phyloP scores from a whole-genome alignment of 2,113 vertebrate species.

The Bambusicola thoracicus region DNA sequence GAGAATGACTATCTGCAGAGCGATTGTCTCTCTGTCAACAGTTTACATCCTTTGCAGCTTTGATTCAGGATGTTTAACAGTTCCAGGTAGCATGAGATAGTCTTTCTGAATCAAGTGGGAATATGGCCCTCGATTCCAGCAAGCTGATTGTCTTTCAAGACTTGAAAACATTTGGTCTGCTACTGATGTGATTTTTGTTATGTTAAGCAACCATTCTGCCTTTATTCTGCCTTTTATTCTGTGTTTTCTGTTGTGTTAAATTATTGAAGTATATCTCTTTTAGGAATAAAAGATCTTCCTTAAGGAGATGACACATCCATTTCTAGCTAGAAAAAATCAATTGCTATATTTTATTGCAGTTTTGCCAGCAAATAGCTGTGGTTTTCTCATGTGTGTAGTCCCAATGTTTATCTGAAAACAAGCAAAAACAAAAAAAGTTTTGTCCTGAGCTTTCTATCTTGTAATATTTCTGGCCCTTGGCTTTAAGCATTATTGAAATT shows the following conservation, averaged over 20 bases:
- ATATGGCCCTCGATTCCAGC: neutral
- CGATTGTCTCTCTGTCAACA: neutral
- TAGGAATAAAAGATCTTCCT: neutral
- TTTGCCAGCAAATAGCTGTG: neutral
- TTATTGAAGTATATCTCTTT: neutral
- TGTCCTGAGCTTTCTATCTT: neutral
- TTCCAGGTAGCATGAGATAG: neutral
- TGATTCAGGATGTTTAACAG: neutral
- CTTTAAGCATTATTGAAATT: neutral
- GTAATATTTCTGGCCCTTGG: neutral
- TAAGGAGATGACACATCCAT: neutral
- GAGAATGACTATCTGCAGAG: neutral
- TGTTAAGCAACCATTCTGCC: neutral
- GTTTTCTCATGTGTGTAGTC: neutral
- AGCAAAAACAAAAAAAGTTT: neutral
- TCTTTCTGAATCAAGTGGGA: neutral
- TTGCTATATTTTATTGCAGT: neutral
- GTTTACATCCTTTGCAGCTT: neutral
- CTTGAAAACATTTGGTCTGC: neutral
- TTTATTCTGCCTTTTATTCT: neutral
- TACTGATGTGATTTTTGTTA: neutral
- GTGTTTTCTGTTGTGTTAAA: neutral
- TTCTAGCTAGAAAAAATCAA: neutral
- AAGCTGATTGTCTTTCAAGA: neutral
- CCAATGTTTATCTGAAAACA: neutral